Evolutionary conservation across 30 jellyfish, hydroid and myxozoan genomes (phyloP).

Genomic region (Turritopsis rubra): DNA sequence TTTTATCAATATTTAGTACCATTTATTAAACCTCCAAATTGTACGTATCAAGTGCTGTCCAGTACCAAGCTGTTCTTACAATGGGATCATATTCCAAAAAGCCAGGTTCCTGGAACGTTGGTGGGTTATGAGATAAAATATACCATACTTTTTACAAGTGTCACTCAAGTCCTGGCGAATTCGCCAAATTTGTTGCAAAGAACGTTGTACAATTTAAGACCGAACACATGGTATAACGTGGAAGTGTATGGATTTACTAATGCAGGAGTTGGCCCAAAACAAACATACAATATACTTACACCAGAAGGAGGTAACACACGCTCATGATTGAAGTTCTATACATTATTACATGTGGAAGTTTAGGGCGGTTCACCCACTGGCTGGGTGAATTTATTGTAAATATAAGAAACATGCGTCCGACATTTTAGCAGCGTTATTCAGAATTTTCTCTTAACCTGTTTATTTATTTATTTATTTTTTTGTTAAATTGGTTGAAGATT

Average conservation of each 20-base stretch:
- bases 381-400: too few species aligned
- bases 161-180: neutral
- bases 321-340: too few species aligned
- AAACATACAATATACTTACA: neutral
- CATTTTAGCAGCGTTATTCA: too few species aligned
- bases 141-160: neutral
- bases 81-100: slow-evolving; percentile 19
- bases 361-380: too few species aligned
- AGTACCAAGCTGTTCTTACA: neutral
- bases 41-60: slow-evolving; percentile 6
- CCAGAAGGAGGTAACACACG: neutral
- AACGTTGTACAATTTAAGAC: neutral
- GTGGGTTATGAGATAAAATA: slow-evolving; percentile 15
- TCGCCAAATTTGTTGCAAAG: neutral
- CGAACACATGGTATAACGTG: neutral
- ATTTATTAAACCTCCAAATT: slow-evolving; percentile 4
- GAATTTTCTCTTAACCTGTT: too few species aligned
- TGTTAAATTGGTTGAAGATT: too few species aligned
- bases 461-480: too few species aligned
- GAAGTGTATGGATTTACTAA: slow-evolving; percentile 7
- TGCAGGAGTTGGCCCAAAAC: slow-evolving; percentile 20
- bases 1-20: slow-evolving; percentile 5
- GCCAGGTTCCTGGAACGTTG: slow-evolving; percentile 19
- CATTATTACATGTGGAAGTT: too few species aligned
- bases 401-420: too few species aligned